A percentile compares a stretch with the other conserved stretches of the same genome.
Conservation (phyloP, 2,113 vertebrate genomes). For the Colossoma macropomum region DNA sequence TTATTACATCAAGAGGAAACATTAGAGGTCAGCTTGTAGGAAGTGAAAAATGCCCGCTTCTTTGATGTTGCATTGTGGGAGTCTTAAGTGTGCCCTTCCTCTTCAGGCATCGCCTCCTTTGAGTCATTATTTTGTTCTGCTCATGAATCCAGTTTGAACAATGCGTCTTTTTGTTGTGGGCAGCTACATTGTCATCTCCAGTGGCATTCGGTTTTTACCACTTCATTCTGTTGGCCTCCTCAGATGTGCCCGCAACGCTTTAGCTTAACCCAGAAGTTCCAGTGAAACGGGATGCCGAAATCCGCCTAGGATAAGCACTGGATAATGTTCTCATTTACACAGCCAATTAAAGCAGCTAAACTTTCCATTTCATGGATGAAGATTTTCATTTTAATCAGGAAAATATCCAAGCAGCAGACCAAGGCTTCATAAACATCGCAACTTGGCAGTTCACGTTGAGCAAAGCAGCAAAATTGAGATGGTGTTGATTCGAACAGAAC, state of each 20-base stretch:
- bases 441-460: conserved; percentile 16
- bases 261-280: conserved; percentile 28
- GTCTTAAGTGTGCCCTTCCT: conserved; percentile 60
- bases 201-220: conserved; percentile 54
- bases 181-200: conserved; percentile 66
- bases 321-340: conserved; percentile 40
- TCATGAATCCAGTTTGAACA: conserved; percentile 57
- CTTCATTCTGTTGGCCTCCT: conserved; percentile 53
- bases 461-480: conserved; percentile 2
- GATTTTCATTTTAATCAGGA: conserved; percentile 40
- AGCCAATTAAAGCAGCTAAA: conserved; percentile 34
- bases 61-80: conserved; percentile 62
- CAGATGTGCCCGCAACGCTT: conserved; percentile 40
- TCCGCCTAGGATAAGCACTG: conserved; percentile 24
- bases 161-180: conserved; percentile 66
- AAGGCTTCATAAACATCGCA: conserved; percentile 38
- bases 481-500: not conserved
- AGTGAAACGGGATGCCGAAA: conserved; percentile 42
- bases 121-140: conserved; percentile 41
- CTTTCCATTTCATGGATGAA: conserved; percentile 24
- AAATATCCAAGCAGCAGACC: conserved; percentile 34
- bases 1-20: conserved; percentile 44
- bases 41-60: conserved; percentile 47
- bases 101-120: conserved; percentile 45
- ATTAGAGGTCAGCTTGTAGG: conserved; percentile 53